Conservation (phyloP, 2,797 vertebrate genomes). For the Spinus olivaceus region DNA sequence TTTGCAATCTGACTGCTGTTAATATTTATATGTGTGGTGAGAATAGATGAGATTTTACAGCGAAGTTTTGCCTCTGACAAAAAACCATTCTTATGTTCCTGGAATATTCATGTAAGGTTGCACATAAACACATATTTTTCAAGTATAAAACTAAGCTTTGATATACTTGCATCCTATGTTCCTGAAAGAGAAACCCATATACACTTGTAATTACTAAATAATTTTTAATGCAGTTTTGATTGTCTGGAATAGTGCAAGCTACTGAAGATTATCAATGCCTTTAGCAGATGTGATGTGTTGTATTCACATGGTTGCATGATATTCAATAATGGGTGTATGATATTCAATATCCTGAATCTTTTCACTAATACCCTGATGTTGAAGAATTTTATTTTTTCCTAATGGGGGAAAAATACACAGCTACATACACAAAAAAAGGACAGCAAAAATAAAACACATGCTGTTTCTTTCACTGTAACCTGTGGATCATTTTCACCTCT, state of each 20-base stretch:
- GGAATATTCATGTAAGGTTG: neutral
- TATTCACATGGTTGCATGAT: fast-evolving
- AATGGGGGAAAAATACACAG: neutral
- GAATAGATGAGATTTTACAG: neutral
- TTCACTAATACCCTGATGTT: neutral
- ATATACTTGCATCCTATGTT: neutral
- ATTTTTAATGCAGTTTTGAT: neutral
- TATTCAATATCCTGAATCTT: neutral
- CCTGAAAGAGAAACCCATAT: neutral
- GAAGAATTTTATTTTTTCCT: neutral
- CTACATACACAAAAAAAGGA: neutral
- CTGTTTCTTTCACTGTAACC: neutral
- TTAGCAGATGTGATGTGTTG: neutral
- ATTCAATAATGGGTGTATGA: neutral
- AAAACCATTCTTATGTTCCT: neutral
- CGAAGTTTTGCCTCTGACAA: neutral
- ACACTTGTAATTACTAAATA: neutral
- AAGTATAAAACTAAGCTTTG: neutral
- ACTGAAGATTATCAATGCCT: neutral
- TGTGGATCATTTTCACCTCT: neutral
- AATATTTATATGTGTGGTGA: neutral
- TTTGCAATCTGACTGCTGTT: neutral
- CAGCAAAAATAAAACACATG: neutral
- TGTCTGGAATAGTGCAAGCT: neutral
- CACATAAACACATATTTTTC: neutral